Base-by-base conservation (phyloP, 2,797 vertebrate species). In the Xiphorhynchus erythropygius region DNA sequence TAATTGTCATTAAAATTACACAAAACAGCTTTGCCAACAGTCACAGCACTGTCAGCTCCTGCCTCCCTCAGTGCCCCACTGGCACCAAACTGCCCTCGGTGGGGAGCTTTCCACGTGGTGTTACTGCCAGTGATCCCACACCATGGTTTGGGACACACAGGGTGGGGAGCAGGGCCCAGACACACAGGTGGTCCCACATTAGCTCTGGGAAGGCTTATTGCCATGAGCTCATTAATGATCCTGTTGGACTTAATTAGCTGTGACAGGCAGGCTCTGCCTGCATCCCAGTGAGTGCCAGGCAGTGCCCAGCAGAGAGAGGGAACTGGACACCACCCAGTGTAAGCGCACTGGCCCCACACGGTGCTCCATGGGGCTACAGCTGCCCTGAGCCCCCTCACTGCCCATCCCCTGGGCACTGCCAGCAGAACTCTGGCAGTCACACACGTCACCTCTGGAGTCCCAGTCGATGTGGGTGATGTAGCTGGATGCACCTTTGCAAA, bases 381-480 rank as follows among this genome's bases (percentile, higher is more conserved):
- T 86, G 68, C 35, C 44, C n/a, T 64, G 46, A 80, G 5, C 35
- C 80, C 70, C 60, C 79, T 59, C 57, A 65, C 47, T 80, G 3
- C 84, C 33, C 13, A 19, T 73, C 81, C 83, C 25, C 39, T 3
- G 57, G 23, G 15, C 25, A 89, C 55, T 91, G 83, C 30, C 79
- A 75, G 67, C 65, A 60, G 41, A 65, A 52, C 25, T 60, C 18
- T 77, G 60, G 73, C 44, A 37, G 35, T 37, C 42, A 87, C 67
- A n/a, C 33, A 59, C 76, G 56, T 97, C 97, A 99, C 99, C 99
- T 97, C 99, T 98, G 32, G 98, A 97, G 94, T 99, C 99, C 99
- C 99, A 99, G 98, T 99, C 99, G 27, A 99, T 98, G 96, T 99
- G 99, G 5, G 99, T 99, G 97, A 99, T 97, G 94, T 98, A 99